Conservation (phyloP, 2,797 vertebrate species). For the Xenopus petersii region DNA sequence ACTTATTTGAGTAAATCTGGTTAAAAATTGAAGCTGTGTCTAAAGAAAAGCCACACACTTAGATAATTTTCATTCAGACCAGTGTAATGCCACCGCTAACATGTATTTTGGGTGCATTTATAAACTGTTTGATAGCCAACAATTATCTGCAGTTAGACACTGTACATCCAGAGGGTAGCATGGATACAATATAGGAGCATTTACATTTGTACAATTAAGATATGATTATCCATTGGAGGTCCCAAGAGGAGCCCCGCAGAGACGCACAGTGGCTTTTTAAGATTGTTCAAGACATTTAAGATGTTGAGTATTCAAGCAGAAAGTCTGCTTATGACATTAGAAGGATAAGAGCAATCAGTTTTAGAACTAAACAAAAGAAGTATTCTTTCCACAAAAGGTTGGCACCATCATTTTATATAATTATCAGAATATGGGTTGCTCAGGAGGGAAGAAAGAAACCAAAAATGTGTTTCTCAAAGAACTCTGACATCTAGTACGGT, state of each 20-base stretch:
- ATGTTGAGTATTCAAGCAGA: constrained; percentile 55
- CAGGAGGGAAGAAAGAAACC: background rate
- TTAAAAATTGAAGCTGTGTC: constrained; percentile 26
- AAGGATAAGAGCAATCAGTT: constrained; percentile 56
- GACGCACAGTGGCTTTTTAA: constrained; percentile 43
- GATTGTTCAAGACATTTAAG: constrained; percentile 55
- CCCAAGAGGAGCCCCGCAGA: constrained; percentile 45
- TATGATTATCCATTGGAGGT: constrained; percentile 49
- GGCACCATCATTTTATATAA: constrained; percentile 65
- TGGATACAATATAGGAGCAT: constrained; percentile 42
- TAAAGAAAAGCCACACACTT: constrained; percentile 58
- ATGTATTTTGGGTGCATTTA: constrained; percentile 40
- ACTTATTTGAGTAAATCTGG: constrained; percentile 62
- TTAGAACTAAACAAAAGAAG: constrained; percentile 61
- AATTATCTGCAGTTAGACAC: constrained; percentile 52
- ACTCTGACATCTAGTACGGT: background rate
- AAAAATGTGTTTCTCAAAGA: background rate
- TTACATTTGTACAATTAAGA: constrained; percentile 57
- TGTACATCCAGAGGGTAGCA: constrained; percentile 39
- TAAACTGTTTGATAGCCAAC: constrained; percentile 57
- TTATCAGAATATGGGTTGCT: constrained; percentile 49
- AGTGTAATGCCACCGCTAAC: constrained; percentile 52
- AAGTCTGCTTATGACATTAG: constrained; percentile 51
- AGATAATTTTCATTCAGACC: constrained; percentile 57
- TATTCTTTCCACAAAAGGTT: constrained; percentile 60